Percentiles rank a stretch among this genome's conserved stretches.
Evolutionary conservation across 2,113 vertebrate species (phyloP).

Genomic region (Sisor rabdophorus): DNA sequence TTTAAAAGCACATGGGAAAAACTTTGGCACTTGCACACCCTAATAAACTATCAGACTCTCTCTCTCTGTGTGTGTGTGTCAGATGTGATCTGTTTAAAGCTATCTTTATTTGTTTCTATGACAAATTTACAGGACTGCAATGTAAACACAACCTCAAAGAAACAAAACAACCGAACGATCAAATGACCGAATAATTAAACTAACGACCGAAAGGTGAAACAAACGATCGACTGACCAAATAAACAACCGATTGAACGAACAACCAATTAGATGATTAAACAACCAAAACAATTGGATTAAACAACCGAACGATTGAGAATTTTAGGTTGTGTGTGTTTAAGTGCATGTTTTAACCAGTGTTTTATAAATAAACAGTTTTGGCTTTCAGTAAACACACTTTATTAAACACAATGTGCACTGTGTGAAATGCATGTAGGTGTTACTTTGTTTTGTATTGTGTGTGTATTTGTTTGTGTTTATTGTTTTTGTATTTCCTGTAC

Average conservation of each 20-base stretch:
- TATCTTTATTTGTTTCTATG: background rate
- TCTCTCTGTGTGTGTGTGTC: slow-evolving; percentile 3
- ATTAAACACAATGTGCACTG: background rate
- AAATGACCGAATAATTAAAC: background rate
- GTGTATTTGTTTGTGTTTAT: slow-evolving; percentile 33
- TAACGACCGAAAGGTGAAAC: background rate
- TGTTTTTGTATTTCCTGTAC: slow-evolving; percentile 48
- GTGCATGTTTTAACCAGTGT: background rate
- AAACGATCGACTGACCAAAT: background rate
- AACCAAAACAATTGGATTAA: no score
- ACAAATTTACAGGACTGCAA: background rate
- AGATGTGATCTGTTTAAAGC: background rate
- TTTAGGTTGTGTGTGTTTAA: background rate
- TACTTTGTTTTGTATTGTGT: background rate
- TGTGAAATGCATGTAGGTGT: background rate
- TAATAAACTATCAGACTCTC: background rate
- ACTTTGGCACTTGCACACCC: no score
- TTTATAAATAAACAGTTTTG: no score
- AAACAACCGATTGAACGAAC: no score
- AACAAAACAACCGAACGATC: background rate
- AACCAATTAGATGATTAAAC: no score
- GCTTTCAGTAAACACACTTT: no score
- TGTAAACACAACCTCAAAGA: background rate
- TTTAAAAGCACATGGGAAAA: no score
- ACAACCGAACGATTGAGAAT: no score